Conservation (phyloP, 2,888 invertebrate species). For the Beris chalybata region DNA sequence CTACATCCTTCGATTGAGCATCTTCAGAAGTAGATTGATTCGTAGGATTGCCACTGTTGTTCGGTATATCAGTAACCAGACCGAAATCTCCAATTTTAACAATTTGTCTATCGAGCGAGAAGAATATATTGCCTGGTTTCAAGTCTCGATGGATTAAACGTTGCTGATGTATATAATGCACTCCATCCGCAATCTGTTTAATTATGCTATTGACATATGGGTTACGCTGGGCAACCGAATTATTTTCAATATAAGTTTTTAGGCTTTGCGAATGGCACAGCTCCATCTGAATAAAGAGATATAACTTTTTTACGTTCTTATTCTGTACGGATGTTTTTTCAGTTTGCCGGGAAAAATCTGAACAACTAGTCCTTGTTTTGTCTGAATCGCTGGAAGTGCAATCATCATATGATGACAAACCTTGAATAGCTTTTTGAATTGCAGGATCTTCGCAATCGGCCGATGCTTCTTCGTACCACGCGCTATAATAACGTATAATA, state of each 20-base stretch:
- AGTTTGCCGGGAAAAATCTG: slow-evolving; percentile 7
- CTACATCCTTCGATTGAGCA: slow-evolving; percentile 63
- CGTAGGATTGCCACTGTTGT: slow-evolving; percentile 55
- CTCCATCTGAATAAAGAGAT: slow-evolving; percentile 98
- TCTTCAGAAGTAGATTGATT: slow-evolving; percentile 54
- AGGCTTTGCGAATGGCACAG: slow-evolving; percentile 86
- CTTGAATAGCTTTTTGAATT: slow-evolving; percentile 58
- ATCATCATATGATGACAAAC: too few species aligned
- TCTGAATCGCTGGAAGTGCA: slow-evolving; percentile 54
- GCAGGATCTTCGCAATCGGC: slow-evolving; percentile 61
- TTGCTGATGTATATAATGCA: slow-evolving; percentile 91
- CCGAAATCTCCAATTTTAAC: slow-evolving; percentile 98
- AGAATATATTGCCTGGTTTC: slow-evolving; percentile 93
- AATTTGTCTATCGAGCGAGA: slow-evolving; percentile 79
- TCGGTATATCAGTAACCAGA: slow-evolving; percentile 85
- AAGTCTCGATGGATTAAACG: slow-evolving; percentile 95
- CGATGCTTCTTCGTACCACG: slow-evolving; percentile 94
- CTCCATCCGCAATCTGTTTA: slow-evolving; percentile 89
- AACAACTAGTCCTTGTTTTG: slow-evolving; percentile 62
- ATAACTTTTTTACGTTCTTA: slow-evolving; percentile 53
- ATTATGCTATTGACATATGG: slow-evolving; percentile 70
- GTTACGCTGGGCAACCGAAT: slow-evolving; percentile 57
- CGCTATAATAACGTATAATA: slow-evolving; percentile 94
- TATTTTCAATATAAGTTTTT: slow-evolving; percentile 82
- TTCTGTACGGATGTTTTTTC: slow-evolving; percentile 53